Percentiles rank a stretch among this genome's conserved stretches.
Conservation (phyloP, 37 sponge, comb jelly and placozoan species). For the Haliclona indistincta region DNA sequence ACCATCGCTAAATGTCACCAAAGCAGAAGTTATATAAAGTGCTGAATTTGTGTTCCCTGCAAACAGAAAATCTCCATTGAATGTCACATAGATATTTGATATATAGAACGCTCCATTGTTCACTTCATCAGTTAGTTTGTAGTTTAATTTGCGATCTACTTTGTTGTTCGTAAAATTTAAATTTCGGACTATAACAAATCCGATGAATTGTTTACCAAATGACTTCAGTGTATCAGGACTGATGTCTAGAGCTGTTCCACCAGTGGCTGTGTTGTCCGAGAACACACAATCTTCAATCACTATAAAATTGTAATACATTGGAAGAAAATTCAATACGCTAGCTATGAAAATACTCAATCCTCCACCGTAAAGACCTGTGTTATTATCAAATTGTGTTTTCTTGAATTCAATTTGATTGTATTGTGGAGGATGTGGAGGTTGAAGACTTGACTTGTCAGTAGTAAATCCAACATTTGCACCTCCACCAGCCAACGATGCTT, state of each 20-base stretch:
- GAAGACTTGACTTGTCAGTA: too few species aligned
- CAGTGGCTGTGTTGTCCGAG: not conserved
- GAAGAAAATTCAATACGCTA: not conserved
- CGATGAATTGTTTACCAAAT: not conserved
- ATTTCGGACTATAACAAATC: not conserved
- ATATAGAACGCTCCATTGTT: conserved; percentile 3
- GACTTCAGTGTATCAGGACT: not conserved
- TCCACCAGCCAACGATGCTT: not conserved
- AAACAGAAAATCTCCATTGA: not conserved
- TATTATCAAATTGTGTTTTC: too few species aligned
- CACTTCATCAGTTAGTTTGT: not conserved
- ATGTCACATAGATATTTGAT: not conserved
- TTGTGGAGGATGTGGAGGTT: too few species aligned
- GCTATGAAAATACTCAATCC: not conserved
- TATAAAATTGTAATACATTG: not conserved
- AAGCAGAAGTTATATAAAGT: not conserved
- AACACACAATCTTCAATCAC: not conserved
- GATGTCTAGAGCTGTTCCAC: conserved; percentile 2
- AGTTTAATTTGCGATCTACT: too few species aligned
- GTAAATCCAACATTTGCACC: not conserved
- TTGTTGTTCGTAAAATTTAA: not conserved
- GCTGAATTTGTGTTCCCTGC: not conserved
- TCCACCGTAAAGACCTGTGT: too few species aligned
- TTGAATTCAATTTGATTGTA: too few species aligned
- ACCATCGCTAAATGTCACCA: not conserved